phyloP scores from a whole-genome alignment of 2,113 vertebrate species.

The Erythrocercus mccallii region DNA sequence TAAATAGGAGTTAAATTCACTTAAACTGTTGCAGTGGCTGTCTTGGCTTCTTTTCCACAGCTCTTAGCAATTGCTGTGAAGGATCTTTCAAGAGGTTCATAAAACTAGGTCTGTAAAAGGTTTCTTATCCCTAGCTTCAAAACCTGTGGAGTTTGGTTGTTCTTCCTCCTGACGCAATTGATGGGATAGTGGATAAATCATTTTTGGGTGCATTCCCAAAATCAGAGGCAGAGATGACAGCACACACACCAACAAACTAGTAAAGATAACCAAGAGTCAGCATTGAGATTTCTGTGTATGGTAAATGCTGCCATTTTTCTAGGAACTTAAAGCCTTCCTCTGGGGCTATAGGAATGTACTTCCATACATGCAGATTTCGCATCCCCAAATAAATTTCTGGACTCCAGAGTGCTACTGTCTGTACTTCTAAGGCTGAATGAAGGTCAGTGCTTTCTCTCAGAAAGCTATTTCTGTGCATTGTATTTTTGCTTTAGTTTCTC shows the following conservation, averaged over 20 bases:
- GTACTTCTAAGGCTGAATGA: neutral
- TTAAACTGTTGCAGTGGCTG: neutral
- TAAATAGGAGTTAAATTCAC: neutral
- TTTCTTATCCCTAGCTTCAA: neutral
- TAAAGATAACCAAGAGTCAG: neutral
- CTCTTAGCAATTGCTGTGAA: neutral
- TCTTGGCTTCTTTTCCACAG: neutral
- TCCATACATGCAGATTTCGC: fast-evolving
- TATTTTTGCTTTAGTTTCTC: neutral
- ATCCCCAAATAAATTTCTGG: neutral
- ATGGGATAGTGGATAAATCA: neutral
- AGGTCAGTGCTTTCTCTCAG: neutral
- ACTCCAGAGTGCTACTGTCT: neutral
- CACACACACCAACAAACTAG: neutral
- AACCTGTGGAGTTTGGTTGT: neutral
- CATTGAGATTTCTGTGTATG: neutral
- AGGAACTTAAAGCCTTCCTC: neutral
- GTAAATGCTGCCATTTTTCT: neutral
- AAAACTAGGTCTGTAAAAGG: neutral
- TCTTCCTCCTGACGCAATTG: neutral
- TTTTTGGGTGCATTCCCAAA: neutral
- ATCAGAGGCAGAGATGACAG: neutral
- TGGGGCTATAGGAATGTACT: neutral
- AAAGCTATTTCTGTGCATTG: neutral
- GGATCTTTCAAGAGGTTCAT: neutral